Conservation (phyloP, 1,140 invertebrate genomes). For the Drosophila guanche region DNA sequence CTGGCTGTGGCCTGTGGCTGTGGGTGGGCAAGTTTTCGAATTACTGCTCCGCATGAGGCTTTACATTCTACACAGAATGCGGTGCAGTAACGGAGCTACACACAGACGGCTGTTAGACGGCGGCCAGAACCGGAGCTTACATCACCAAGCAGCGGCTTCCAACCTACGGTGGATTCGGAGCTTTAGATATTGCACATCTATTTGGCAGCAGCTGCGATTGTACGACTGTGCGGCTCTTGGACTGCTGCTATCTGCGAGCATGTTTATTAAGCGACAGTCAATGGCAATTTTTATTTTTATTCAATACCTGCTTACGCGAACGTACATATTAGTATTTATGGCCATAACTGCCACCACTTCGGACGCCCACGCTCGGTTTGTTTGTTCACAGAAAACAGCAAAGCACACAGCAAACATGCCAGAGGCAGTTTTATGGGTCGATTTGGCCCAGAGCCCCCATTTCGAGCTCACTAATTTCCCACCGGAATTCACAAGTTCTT, state of each 20-base stretch:
- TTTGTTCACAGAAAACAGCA: conserved; percentile 36
- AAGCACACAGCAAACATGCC: conserved; percentile 29
- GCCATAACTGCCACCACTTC: conserved; percentile 80
- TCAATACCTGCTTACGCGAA: conserved; percentile 72
- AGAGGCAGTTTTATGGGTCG: conserved; percentile 30
- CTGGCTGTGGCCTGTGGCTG: conserved; percentile 14
- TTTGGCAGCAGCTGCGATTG: conserved; percentile 48
- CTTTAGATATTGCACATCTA: conserved; percentile 68
- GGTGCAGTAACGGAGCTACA: background rate
- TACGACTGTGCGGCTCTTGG: conserved; percentile 14
- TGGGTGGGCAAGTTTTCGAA: conserved; percentile 54
- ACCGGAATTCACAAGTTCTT: background rate
- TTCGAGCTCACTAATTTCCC: conserved; percentile 1
- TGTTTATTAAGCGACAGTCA: conserved; percentile 58
- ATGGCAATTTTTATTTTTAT: conserved; percentile 42
- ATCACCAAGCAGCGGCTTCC: conserved; percentile 40
- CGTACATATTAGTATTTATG: conserved; percentile 80
- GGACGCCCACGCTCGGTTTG: conserved; percentile 57
- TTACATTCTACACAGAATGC: conserved; percentile 34
- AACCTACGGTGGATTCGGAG: conserved; percentile 37
- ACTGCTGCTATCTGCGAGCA: conserved; percentile 47
- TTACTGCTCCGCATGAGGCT: conserved; percentile 36
- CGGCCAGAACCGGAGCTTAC: conserved; percentile 45
- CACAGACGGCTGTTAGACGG: conserved; percentile 42
- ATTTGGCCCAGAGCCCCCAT: conserved; percentile 29